Evolutionary conservation across 1,140 invertebrate genomes (phyloP), one percentile per base, ranked within the genome.

Genomic region (Macrobrachium nipponense): DNA sequence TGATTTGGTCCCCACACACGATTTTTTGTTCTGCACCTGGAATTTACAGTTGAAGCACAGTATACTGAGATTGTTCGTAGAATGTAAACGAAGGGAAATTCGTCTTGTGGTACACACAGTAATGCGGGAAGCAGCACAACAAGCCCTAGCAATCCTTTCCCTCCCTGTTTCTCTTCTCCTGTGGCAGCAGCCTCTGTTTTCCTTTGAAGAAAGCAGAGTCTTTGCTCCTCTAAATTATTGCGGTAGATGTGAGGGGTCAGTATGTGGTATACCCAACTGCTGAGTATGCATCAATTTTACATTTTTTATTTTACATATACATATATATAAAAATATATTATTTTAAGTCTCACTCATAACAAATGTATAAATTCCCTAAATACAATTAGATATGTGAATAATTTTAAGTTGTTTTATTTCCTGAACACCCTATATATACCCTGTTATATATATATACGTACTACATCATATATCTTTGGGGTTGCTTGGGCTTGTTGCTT

Each of bases 401-500:
- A 10, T 60, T 62, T 6, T 61, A 43, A 68, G 83, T 84, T 73
- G 83, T 86, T 86, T 86, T 86, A 86, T 86, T 86, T 86, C 66
- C 61, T 60, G 20, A 20, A 72, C 51, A 68, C 77, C 83, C 36
- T 62, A 2, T 14, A 36, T 12, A n/a, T 15, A 20, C 23, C 12
- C 27, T 36, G 27, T 36, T 36, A 36, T 36, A 36, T 36, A 36
- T 36, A 36, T 36, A n/a, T n/a, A n/a, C n/a, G n/a, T n/a, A n/a
- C n/a, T n/a, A 36, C 27, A 36, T 36, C 4, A 12, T 51, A 51
- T 70, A 70, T 43, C 20, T 72, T 72, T 36, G 70, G 83, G 77
- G 83, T 80, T 86, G 83, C 83, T 86, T 86, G 83, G 83, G 83
- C 83, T 86, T 86, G 83, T 73, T 72, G 66, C 59, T 62, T 83